Evolutionary conservation across 1,140 invertebrate genomes (phyloP).

Genomic region (Ridgeia piscesae): DNA sequence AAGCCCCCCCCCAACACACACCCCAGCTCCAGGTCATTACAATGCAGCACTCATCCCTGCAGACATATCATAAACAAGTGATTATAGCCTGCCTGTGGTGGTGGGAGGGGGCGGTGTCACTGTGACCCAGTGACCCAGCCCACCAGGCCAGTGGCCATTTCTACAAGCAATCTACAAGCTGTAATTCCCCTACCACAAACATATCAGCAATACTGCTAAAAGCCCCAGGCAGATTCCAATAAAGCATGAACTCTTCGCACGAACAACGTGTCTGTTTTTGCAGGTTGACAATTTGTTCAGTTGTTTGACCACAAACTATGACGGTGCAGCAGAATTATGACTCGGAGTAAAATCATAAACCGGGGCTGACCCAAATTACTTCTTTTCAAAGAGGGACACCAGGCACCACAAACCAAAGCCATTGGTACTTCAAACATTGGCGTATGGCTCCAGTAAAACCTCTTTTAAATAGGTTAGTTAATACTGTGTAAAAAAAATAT

Average conservation of each 20-base stretch:
- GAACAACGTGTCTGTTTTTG: background rate
- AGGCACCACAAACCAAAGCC: background rate
- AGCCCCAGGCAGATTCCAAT: background rate
- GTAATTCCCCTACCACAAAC: background rate
- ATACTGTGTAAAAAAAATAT: too few relatives aligned
- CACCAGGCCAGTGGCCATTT: background rate
- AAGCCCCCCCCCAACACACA: background rate
- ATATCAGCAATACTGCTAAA: background rate
- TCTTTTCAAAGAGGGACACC: background rate
- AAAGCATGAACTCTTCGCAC: background rate
- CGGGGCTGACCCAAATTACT: background rate
- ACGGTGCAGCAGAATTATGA: background rate
- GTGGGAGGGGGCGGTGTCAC: too few relatives aligned
- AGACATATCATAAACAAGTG: background rate
- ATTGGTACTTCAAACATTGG: too few relatives aligned
- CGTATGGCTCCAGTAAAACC: too few relatives aligned
- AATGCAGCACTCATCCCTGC: background rate
- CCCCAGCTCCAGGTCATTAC: background rate
- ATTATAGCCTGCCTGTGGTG: background rate
- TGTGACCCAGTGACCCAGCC: background rate
- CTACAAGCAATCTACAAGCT: background rate
- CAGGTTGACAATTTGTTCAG: background rate
- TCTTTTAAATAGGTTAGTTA: too few relatives aligned
- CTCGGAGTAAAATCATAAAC: background rate
- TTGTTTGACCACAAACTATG: background rate